Base-by-base conservation (phyloP, 2,797 vertebrate species). In the Oreonectes daqikongensis region DNA sequence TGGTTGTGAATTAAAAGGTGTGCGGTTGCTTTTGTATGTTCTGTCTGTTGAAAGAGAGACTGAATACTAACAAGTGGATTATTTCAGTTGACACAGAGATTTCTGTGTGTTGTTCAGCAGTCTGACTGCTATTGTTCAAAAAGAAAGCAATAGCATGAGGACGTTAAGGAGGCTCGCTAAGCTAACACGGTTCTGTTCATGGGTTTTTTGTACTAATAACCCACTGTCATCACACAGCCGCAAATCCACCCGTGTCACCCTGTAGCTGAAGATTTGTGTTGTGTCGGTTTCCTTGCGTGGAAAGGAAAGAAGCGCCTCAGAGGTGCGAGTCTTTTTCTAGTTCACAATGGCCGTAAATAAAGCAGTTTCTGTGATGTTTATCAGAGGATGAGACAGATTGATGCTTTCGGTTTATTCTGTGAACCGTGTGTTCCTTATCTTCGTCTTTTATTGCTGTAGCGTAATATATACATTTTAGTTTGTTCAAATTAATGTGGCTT, bases 71-170 rank as follows among this genome's bases (percentile, higher is more conserved):
- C 70, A 82, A 85, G 82, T 83, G 88, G 86, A 88, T 88, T 90
- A 77, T 89, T 79, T 84, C 88, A 85, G 88, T 88, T 89, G 88
- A 87, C 42, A 40, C n/a, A 17, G 10, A 24, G 64, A 61, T 50
- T 60, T 35, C 81, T 80, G 83, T 85, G 84, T 84, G 76, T 67
- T 85, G 87, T 89, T 88, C 86, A 82, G 83, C 86, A 77, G 84
- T 83, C 83, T 87, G 87, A 81, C 83, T 89, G 82, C 85, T 88
- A 86, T 85, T n/a, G n/a, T n/a, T n/a, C n/a, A n/a, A n/a, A 70
- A 75, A 76, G 77, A 79, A 44, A 65, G 83, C 76, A 74, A 63
- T 28, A 68, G 7, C 63, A 84, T 85, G 44, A 61, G 85, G 88
- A 38, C 50, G 11, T 24, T 53, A 53, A 55, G 18, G 88, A 84